Base-by-base conservation (phyloP, 2,888 invertebrate genomes). In the Amphipoea lucens region DNA sequence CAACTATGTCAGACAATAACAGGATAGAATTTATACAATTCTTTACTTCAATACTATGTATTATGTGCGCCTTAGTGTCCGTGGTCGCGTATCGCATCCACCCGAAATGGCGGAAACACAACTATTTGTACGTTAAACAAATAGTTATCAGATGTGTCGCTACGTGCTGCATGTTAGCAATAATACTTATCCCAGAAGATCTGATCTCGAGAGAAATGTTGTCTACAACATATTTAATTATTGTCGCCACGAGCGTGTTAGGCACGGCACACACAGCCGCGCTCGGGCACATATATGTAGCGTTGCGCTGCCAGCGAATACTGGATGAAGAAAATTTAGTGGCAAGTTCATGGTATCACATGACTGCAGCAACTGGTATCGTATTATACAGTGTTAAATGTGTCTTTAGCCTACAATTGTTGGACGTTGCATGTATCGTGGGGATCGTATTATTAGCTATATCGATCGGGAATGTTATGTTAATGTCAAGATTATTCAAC, bases 121-220 rank as follows among this genome's bases (percentile, higher is more conserved):
- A 74, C 62, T 71, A 84, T n/a, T 14, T 84, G 20, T 63, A 84
- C 62, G 66, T 54, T 40, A 62, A 40, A 17, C 73, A 71, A 54
- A 57, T 51, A 48, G 1, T n/a, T 4, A 0, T 73, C 0, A 74
- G 57, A 54, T n/a, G 48, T 7, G 17, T 4, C 1, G 79, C 84
- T 20, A n/a, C 6, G 9, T 70, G 60, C 57, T 79, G 73, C 1
- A 70, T 71, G 20, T 0, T 71, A 11, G 1, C 23, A 11, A 48
- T 74, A 11, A 40, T 48, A 29, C 1, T 79, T 36, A 0, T 84
- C 0, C 54, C 79, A 57, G 62, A 71, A 40, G 79, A 84, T 2
- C 3, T 66, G 2, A 14, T 20, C 12, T 14, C 65, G 2, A 77
- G 54, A 20, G 72, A 82, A 7, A 0, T 2, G 0, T 20, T 66